These are phyloP conservation scores for Malurus elegans DNA, from an alignment of 2,113 vertebrate species.

Conservation along the genomic window DNA sequence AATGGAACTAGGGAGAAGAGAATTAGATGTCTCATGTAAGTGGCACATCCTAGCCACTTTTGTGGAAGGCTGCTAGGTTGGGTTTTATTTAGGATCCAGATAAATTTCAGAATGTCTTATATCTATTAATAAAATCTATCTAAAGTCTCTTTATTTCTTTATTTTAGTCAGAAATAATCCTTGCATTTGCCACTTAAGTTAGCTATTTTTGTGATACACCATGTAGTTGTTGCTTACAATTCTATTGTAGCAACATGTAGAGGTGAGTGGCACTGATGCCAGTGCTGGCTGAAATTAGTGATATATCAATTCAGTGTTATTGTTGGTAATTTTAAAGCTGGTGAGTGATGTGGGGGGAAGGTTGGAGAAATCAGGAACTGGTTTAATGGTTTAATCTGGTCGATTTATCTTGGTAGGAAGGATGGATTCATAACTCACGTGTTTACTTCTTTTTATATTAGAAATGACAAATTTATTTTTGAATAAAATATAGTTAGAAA, in stretches of 20 bases:
- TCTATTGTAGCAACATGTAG: fast-evolving
- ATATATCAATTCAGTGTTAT: not conserved
- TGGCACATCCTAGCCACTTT: not conserved
- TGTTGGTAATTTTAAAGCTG: not conserved
- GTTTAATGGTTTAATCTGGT: not conserved
- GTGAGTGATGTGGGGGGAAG: fast-evolving
- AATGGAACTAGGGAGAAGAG: not conserved
- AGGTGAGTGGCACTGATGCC: not conserved
- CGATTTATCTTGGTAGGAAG: not conserved
- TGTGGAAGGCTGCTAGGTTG: not conserved
- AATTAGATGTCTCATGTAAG: not conserved
- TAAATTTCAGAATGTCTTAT: not conserved
- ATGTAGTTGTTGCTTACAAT: not conserved
- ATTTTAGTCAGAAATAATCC: not conserved
- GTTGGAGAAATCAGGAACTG: not conserved
- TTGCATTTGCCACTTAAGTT: not conserved
- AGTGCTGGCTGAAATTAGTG: not conserved
- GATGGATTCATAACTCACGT: not conserved
- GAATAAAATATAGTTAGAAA: not conserved
- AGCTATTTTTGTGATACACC: not conserved
- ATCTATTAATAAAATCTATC: not conserved
- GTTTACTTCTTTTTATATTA: not conserved
- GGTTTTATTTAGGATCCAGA: not conserved
- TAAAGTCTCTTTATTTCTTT: not conserved
- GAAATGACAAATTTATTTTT: not conserved